Conservation (phyloP, 2,888 invertebrate genomes). For the Cerceris ruficornis region DNA sequence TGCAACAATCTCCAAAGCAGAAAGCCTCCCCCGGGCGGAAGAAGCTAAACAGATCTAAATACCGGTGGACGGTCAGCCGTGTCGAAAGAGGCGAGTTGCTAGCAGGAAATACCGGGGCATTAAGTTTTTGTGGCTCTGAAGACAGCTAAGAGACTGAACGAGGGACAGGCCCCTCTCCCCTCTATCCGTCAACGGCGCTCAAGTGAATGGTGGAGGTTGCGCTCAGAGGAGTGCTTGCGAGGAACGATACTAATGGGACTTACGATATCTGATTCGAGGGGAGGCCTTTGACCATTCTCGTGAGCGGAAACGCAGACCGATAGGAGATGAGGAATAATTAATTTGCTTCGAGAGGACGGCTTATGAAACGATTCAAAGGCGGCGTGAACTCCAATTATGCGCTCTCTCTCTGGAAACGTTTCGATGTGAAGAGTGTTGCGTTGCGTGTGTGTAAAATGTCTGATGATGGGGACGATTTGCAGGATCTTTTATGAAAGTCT, state of each 20-base stretch:
- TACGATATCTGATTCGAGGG: conserved; percentile 64
- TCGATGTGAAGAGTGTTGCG: no score
- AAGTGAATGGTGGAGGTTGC: conserved; percentile 31
- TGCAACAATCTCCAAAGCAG: no score
- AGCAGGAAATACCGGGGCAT: conserved; percentile 56
- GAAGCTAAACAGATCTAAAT: no score
- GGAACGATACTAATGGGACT: conserved; percentile 65
- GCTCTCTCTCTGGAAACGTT: no score
- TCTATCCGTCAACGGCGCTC: conserved; percentile 21
- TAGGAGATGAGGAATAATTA: conserved; percentile 71
- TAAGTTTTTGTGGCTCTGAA: conserved; percentile 59
- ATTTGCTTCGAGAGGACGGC: conserved; percentile 37
- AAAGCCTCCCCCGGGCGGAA: no score
- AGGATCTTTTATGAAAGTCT: no score
- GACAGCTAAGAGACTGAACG: conserved; percentile 35
- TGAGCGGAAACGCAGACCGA: conserved; percentile 55
- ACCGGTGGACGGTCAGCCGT: neutral
- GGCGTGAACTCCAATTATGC: no score
- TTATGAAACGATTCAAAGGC: neutral
- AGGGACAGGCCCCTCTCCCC: conserved; percentile 36
- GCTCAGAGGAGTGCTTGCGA: conserved; percentile 14
- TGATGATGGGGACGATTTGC: no score
- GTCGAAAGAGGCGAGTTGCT: conserved; percentile 35
- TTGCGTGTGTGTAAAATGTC: no score
- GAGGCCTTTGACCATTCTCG: conserved; percentile 55